Base-by-base conservation (phyloP, 2,888 invertebrate genomes). In the Clepsis dumicolana region DNA sequence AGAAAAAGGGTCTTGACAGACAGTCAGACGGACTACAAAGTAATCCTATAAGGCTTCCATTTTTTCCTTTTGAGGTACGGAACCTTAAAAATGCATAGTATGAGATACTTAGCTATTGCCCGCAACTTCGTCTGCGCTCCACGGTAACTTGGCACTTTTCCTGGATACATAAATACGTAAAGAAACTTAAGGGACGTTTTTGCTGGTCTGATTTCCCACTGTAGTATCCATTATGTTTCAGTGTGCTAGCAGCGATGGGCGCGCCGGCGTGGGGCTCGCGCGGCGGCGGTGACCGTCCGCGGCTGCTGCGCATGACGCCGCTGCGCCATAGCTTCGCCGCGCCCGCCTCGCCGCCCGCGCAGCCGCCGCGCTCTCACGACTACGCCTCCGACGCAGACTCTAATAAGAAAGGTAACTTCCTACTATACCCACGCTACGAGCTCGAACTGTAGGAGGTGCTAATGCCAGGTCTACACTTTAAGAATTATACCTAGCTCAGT, bases 321-420 rank as follows among this genome's bases (percentile, higher is more conserved):
- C 89, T 94, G 50, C 84, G 94, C 29, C 94, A 95, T 84, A 94
- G 94, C 84, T 94, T 94, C 77, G 94, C 94, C 41, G 94, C 93
- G 35, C 94, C 94, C 53, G 88, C 93, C 73, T 90, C 94, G 21
- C 90, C 93, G 60, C 89, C 91, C 64, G 87, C 89, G 56, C 92
- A 84, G 14, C 87, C 89, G 27, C 88, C 85, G 5, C 86, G 90
- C 73, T 75, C 88, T 4, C 91, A 90, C 76, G 94, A 90, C 80
- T 94, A 94, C 80, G 91, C 94, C 81, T 95, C 95, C 73, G 94
- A 94, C 85, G 95, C 94, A 76, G 95, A 95, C 85, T 94, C 94
- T 85, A 95, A 91, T 84, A 93, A 94, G 78, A 92, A 91, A 94
- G 94, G 95, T 95, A 88, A 75, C 70, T 71, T 73, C 69, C 65